These are phyloP conservation scores for Rhinolophus ferrumequinum DNA, from an alignment of 2,113 vertebrate species.

Conservation along the genomic window DNA sequence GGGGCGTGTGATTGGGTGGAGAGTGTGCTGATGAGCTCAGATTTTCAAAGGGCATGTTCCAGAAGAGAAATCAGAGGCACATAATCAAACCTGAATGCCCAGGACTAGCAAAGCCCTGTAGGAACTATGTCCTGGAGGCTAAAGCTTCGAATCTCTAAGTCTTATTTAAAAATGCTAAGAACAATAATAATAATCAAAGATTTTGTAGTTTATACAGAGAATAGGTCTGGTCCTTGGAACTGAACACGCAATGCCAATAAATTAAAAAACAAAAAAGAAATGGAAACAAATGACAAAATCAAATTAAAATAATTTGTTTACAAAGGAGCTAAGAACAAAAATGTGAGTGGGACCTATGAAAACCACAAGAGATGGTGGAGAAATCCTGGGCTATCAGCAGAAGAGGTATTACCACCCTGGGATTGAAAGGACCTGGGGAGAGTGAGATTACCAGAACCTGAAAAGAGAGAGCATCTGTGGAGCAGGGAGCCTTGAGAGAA, in stretches of 20 bases:
- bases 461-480: neutral
- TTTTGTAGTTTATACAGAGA: neutral
- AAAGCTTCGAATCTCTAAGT: neutral
- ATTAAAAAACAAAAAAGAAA: neutral
- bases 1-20: constrained; percentile 41
- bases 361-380: neutral
- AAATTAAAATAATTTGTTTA: constrained; percentile 16
- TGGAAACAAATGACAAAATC: neutral
- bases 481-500: neutral
- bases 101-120: neutral
- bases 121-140: neutral
- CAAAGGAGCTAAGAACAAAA: neutral
- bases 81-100: neutral
- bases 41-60: constrained; percentile 40
- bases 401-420: neutral
- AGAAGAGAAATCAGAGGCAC: neutral
- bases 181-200: neutral
- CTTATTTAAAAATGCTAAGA: constrained; percentile 19
- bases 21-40: constrained; percentile 58
- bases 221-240: neutral
- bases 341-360: neutral
- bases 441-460: neutral
- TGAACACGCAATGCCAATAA: neutral
- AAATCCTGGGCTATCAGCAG: neutral
- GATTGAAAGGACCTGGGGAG: neutral